Conservation (phyloP, 2,797 vertebrate species). For the Cyclura pinguis region DNA sequence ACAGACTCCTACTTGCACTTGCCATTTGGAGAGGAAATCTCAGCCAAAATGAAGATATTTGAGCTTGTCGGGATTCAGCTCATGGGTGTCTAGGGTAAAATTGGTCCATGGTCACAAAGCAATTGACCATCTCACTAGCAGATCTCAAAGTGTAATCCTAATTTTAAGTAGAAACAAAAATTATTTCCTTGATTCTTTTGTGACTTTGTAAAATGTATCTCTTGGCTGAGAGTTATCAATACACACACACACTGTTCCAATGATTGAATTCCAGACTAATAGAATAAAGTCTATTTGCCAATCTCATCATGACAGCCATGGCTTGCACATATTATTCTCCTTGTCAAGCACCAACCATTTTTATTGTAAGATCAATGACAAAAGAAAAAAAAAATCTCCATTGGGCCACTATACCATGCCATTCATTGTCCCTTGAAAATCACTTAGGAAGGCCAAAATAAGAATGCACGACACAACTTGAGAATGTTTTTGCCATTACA, state of each 20-base stretch:
- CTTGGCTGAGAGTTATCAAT: slow-evolving; percentile 22
- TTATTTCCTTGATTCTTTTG: neutral
- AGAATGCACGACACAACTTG: neutral
- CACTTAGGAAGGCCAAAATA: neutral
- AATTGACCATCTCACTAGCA: neutral
- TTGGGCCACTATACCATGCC: accelerated
- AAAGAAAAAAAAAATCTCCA: neutral
- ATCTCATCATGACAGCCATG: neutral
- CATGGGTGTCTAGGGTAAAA: too few relatives aligned
- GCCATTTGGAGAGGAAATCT: too few relatives aligned
- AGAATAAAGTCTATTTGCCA: slow-evolving; percentile 28
- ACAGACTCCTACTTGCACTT: too few relatives aligned
- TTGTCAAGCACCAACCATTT: accelerated
- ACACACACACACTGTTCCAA: neutral
- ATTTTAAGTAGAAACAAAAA: neutral
- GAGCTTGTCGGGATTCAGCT: too few relatives aligned
- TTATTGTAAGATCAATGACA: neutral
- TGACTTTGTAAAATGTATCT: neutral
- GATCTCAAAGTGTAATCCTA: neutral
- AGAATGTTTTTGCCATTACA: neutral
- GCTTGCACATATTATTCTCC: slow-evolving; percentile 35
- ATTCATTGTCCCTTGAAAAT: neutral
- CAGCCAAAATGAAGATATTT: too few relatives aligned
- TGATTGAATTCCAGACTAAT: slow-evolving; percentile 40
- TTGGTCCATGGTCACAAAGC: neutral